Base-by-base conservation (phyloP, 2,888 invertebrate species). In the Rosalia funebris region DNA sequence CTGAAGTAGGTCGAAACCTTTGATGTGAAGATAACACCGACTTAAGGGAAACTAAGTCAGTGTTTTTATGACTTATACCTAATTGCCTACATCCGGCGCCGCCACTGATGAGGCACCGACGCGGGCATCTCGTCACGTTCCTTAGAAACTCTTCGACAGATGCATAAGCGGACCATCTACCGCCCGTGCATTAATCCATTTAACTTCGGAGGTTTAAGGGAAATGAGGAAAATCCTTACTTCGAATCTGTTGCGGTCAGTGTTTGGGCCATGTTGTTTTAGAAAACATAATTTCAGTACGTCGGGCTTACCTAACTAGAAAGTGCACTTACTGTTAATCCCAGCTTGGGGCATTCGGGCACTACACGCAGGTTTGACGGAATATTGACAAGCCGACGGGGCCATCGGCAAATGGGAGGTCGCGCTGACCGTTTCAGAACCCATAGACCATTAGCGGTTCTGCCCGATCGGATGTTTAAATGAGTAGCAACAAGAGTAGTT, bases 401-500 rank as follows among this genome's bases (percentile, higher is more conserved):
- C 39, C 15, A 19, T 37, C 15, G 32, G 34, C 17, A 20, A 54
- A 44, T 42, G 44, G 54, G 37, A 10, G 14, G 46, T 15, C 55
- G 17, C 31, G 53, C 59, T 61, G 61, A 62, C 52, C 32, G 16
- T n/a, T n/a, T n/a, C 50, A 39, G 3, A 36, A 39, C n/a, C 50
- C 39, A 37, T 32, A 42, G 31, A 12, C 31, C 41, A 42, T 42
- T 42, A 42, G 31, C 53, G 9, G 31, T 42, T 42, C 53, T 53
- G 53, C 11, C 53, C 41, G 53, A 11, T 32, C 42, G 32, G 41
- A 70, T 71, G 71, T 72, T 71, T 70, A 72, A 72, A 73, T 72
- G 70, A 73, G 66, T 68, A 71, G 66, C 66, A 62, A 72, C 72
- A 72, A 69, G 68, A 68, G 66, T 68, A 65, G 65, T 56, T 66